A percentile compares a stretch with the other conserved stretches of the same genome.
These are phyloP conservation scores for Morone chrysops DNA, from an alignment of 2,113 vertebrate species.

Conservation along the genomic window DNA sequence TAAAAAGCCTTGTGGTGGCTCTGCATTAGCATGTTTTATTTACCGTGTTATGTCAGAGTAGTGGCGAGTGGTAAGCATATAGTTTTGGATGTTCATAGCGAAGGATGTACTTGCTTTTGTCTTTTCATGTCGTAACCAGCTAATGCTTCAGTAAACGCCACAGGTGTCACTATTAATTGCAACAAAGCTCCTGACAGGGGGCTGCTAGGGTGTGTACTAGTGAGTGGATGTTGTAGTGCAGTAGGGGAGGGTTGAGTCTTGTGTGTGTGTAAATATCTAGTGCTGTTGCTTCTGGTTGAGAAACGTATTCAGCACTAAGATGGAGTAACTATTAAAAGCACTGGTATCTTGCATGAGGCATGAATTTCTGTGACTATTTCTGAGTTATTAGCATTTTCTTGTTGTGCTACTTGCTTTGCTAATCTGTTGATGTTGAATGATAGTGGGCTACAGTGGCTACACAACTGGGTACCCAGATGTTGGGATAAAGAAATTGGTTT, in stretches of 20 bases:
- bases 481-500: not conserved
- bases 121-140: slow-evolving; percentile 40
- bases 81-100: slow-evolving; percentile 38
- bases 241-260: slow-evolving; percentile 24
- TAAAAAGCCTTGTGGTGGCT: slow-evolving; percentile 41
- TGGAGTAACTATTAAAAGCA: slow-evolving; percentile 54
- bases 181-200: slow-evolving; percentile 46
- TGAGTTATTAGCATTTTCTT: slow-evolving; percentile 34
- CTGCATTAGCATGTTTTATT: slow-evolving; percentile 16
- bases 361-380: slow-evolving; percentile 50
- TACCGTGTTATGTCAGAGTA: not conserved
- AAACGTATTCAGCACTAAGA: slow-evolving; percentile 25
- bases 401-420: slow-evolving; percentile 29
- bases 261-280: slow-evolving; percentile 26
- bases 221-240: slow-evolving; percentile 39
- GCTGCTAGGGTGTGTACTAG: slow-evolving; percentile 32
- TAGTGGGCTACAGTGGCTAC: not conserved
- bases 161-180: slow-evolving; percentile 38
- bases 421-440: slow-evolving; percentile 13
- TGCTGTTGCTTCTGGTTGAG: slow-evolving; percentile 47
- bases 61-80: slow-evolving; percentile 9
- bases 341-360: slow-evolving; percentile 66
- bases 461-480: not conserved
- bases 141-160: slow-evolving; percentile 53
- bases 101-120: slow-evolving; percentile 30